These are phyloP conservation scores for Chaenocephalus aceratus DNA, from an alignment of 2,113 vertebrate genomes.

Conservation along the genomic window DNA sequence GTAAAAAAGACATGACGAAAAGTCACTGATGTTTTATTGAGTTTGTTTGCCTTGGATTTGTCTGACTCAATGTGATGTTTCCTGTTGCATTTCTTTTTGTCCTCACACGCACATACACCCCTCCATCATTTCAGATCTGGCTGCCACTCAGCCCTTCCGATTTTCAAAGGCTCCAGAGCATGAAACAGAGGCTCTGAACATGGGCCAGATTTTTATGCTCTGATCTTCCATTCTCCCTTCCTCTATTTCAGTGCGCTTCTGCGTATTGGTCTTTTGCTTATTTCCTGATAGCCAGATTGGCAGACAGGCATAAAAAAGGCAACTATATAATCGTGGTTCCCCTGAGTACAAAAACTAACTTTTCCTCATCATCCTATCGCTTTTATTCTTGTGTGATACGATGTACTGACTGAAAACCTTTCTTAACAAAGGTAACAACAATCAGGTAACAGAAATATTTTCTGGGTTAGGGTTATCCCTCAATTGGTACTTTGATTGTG, in stretches of 20 bases:
- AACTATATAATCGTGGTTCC: neutral
- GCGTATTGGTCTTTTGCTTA: constrained; percentile 28
- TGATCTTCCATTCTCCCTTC: constrained; percentile 63
- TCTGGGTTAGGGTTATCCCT: neutral
- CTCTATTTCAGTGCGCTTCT: constrained; percentile 29
- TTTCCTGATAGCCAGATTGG: constrained; percentile 26
- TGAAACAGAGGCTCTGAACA: constrained; percentile 72
- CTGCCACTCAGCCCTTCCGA: constrained; percentile 70
- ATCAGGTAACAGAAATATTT: no score
- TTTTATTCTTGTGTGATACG: neutral
- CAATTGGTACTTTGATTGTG: no score
- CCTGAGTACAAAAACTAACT: neutral
- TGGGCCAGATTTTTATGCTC: constrained; percentile 66
- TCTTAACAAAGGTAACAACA: neutral
- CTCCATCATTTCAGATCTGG: constrained; percentile 70
- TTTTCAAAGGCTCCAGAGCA: constrained; percentile 75
- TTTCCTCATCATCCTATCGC: neutral
- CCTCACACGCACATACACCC: constrained; percentile 35
- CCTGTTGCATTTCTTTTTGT: constrained; percentile 72
- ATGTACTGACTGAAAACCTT: neutral
- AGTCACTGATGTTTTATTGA: constrained; percentile 75
- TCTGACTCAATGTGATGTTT: constrained; percentile 68
- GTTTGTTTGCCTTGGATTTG: constrained; percentile 67
- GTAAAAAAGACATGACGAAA: constrained; percentile 27
- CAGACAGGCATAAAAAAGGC: constrained; percentile 41